Conservation (phyloP, 1,140 invertebrate genomes). For the Heliconius eleuchia region DNA sequence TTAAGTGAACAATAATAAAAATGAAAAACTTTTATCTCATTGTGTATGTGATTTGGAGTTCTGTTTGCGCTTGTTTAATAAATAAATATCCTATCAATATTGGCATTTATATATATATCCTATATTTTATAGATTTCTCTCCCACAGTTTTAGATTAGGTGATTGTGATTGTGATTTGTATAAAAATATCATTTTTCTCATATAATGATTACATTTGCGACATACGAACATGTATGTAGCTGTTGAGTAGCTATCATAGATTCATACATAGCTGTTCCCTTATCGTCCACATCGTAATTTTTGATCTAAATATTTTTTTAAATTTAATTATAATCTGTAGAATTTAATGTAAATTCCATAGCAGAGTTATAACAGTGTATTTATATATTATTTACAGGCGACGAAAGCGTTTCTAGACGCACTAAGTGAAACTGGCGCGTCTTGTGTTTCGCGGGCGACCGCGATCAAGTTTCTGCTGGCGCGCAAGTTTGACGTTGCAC, state of each 20-base stretch:
- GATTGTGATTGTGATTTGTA: not conserved
- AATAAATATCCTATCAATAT: not conserved
- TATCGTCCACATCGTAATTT: not conserved
- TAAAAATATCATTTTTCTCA: not conserved
- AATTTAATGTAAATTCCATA: not conserved
- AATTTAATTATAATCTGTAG: not conserved
- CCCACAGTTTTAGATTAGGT: not conserved
- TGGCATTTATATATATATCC: not conserved
- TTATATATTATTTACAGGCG: slow-evolving; percentile 82
- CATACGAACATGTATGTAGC: not conserved
- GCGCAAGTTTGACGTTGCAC: slow-evolving; percentile 95
- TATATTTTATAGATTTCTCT: not conserved
- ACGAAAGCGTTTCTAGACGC: slow-evolving; percentile 90
- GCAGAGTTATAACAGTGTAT: not conserved
- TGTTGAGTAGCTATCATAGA: not conserved
- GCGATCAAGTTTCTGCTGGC: slow-evolving; percentile 98
- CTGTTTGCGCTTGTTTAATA: not conserved
- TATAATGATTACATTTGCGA: not conserved
- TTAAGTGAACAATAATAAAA: not conserved
- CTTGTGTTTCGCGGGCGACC: slow-evolving; percentile 84
- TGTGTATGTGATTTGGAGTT: slow-evolving; percentile 9
- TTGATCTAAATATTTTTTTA: not conserved
- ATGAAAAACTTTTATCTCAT: not conserved
- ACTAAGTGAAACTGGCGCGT: slow-evolving; percentile 85
- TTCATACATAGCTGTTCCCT: not conserved